A percentile compares a stretch with the other conserved stretches of the same genome.
Evolutionary conservation across 2,888 invertebrate species (phyloP).

Genomic region (Brachylomia viminalis): DNA sequence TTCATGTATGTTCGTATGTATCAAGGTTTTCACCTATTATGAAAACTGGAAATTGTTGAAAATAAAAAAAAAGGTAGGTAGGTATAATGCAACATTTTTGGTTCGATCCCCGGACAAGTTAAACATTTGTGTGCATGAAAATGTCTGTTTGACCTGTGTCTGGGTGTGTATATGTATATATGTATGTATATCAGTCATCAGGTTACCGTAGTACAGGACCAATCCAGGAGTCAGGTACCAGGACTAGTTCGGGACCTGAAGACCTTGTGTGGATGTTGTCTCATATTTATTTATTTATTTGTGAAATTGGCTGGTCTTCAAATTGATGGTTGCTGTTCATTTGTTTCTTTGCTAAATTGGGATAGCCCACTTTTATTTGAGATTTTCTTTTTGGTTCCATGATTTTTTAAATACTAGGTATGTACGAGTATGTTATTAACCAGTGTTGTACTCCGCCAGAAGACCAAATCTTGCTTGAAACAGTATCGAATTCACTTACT

Average conservation of each 20-base stretch:
- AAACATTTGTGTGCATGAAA: no score
- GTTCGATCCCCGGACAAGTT: no score
- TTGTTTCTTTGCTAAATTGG: background rate
- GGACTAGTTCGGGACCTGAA: no score
- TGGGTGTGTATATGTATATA: no score
- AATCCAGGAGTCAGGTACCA: no score
- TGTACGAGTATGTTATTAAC: background rate
- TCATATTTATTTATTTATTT: no score
- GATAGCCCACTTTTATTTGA: background rate
- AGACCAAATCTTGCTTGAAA: background rate
- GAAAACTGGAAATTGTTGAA: background rate
- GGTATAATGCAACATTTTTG: background rate
- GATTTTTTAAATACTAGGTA: background rate
- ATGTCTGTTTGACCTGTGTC: no score
- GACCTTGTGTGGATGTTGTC: no score
- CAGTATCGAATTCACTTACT: conserved; percentile 23
- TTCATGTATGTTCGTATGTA: background rate
- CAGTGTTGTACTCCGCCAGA: no score
- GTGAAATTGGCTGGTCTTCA: background rate
- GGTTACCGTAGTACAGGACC: no score
- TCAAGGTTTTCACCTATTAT: background rate
- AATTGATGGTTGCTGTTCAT: background rate
- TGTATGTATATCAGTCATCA: no score
- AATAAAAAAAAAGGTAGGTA: background rate
- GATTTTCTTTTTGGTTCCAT: background rate